Evolutionary conservation across 2,113 vertebrate species (phyloP), one percentile per base, ranked within the genome.

Genomic region (Gopherus evgoodei): DNA sequence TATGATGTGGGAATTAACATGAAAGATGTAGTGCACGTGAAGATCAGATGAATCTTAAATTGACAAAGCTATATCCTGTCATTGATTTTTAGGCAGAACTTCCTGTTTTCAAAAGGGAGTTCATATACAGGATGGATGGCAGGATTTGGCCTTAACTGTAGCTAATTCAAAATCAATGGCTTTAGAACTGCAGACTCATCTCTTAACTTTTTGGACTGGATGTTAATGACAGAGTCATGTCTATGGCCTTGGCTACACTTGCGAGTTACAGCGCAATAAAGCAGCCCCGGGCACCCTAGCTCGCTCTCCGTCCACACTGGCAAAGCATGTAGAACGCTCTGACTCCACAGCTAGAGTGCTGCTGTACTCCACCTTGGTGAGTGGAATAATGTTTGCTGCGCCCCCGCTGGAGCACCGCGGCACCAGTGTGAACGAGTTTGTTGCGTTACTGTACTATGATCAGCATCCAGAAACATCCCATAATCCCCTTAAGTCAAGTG

Each of bases 1-100:
- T 83, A 5, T 38, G n/a, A 72, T 38, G 4, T 29, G 52, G 22
- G 84, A 50, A 92, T 49, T 78, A 90, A 91, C 94, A 87, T n/a
- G 65, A 91, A 95, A 87, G 31, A 69, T 54, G 14, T 38, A 12
- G 86, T 24, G 72, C 27, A 24, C 65, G 53, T 42, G 87, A 92
- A 44, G 82, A 91, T 83, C 83, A 87, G 80, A 56, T 25, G 29
- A 78, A 78, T 38, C 17, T 75, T 52, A 62, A 5, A 54, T 0
- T 80, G 75, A 81, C 31, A 92, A 11, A 24, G 57, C 21, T 90
- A 87, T 1, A 86, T 79, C 2, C 9, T 38, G 3, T 31, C 35
- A 81, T 1, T 65, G 22, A 17, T 80, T 22, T 76, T 94, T 84
- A 47, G 88, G 57, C 8, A 93, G 78, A 52, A n/a, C 7, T 83